Percentiles rank a stretch among this genome's conserved stretches.
These are phyloP conservation scores for Nycteola revayana DNA, from an alignment of 2,888 invertebrate species.

Conservation along the genomic window DNA sequence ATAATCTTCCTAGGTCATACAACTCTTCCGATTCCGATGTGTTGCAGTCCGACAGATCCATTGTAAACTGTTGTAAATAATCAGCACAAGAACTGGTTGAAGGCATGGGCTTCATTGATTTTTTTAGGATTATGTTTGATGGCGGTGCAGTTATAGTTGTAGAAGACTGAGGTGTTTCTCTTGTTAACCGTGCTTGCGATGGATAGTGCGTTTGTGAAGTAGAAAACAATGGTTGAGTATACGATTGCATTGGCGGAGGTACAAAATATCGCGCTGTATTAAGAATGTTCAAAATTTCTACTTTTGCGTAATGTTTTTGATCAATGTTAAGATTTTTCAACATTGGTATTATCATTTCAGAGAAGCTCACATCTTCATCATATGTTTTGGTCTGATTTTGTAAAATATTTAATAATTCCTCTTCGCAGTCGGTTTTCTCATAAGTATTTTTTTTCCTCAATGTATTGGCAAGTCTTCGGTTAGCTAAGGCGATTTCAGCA, in stretches of 20 bases:
- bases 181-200: not conserved
- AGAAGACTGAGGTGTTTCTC: not conserved
- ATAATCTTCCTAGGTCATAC: not conserved
- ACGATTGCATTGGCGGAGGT: not conserved
- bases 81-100: not conserved
- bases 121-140: not conserved
- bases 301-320: conserved; percentile 6
- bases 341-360: conserved; percentile 8
- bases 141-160: not conserved
- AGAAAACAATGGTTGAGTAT: not conserved
- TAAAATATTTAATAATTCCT: conserved; percentile 6
- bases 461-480: not conserved
- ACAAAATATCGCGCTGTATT: conserved; percentile 2
- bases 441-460: conserved; percentile 3
- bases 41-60: not conserved
- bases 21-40: not conserved
- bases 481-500: not conserved
- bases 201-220: not conserved
- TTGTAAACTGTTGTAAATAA: not conserved
- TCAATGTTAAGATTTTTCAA: conserved; percentile 1
- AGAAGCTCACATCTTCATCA: conserved; percentile 8
- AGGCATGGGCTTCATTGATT: not conserved
- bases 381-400: conserved; percentile 5
- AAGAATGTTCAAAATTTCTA: conserved; percentile 5
- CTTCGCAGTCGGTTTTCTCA: conserved; percentile 6